phyloP scores from a whole-genome alignment of 2,888 invertebrate genomes.

The Hirtodrosophila cameraria region DNA sequence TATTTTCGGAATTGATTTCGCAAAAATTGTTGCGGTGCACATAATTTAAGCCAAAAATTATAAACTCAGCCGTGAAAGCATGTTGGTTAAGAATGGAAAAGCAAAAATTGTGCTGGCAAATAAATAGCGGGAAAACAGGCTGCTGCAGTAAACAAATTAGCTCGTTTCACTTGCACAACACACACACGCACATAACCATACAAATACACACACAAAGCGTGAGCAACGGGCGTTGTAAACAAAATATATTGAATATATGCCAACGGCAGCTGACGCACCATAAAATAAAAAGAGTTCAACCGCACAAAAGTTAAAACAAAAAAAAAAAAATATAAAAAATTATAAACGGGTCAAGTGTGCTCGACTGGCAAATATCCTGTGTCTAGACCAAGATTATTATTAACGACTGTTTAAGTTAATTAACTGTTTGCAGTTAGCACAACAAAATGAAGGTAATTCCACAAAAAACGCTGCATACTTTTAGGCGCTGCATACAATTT shows the following conservation, averaged over 20 bases:
- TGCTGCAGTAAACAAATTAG: conserved; percentile 76
- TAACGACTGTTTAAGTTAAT: too few relatives aligned
- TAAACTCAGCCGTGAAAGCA: conserved; percentile 12
- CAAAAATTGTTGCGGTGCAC: conserved; percentile 35
- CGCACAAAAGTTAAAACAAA: conserved; percentile 49
- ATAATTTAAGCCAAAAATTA: conserved; percentile 25
- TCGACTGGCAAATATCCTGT: conserved; percentile 2
- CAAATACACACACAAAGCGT: conserved; percentile 1
- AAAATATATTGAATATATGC: conserved; percentile 74
- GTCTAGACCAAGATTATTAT: too few relatives aligned
- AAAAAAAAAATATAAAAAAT: conserved; percentile 10
- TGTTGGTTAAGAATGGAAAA: conserved; percentile 23
- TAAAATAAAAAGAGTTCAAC: conserved; percentile 37
- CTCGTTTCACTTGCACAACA: conserved; percentile 62
- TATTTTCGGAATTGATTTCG: conserved; percentile 9
- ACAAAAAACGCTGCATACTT: too few relatives aligned
- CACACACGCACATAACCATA: conserved; percentile 8
- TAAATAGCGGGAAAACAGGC: conserved; percentile 39
- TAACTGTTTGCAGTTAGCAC: too few relatives aligned
- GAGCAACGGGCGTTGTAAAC: conserved; percentile 44
- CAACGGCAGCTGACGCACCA: conserved; percentile 73
- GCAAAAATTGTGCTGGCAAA: conserved; percentile 23
- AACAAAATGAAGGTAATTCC: too few relatives aligned
- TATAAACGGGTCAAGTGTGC: neutral
- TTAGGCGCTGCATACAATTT: too few relatives aligned